Base-by-base conservation (phyloP, 2,113 vertebrate genomes). In the Lonchura striata region DNA sequence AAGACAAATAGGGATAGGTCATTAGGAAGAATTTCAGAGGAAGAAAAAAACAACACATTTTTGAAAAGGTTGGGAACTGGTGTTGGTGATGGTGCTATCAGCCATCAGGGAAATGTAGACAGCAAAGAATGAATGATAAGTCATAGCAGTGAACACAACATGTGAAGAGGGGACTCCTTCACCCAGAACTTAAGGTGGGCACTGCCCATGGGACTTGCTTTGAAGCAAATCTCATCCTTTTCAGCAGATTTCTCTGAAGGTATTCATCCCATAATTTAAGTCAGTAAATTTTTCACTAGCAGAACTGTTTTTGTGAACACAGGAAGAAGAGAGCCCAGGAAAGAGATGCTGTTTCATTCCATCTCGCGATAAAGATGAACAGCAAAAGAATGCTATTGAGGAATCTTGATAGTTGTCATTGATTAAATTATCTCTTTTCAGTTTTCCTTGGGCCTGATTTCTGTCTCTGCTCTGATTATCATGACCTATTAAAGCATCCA, bases 301-400 rank as follows among this genome's bases (percentile, higher is more conserved):
- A 63, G 33, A 54, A 70, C 44, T 75, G 2, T 10, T 37, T 80
- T 77, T 77, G 23, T 86, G 33, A 80, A 46, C 2, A 13, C 31
- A 20, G 28, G 37, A 59, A 44, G 13, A 35, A 52, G 31, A 13
- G 4, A 69, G 21, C 42, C 17, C 23, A 59, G 33, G 33, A 89
- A 63, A 39, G 69, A 56, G 54, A 68, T 24, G 13, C 19, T 33
- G 13, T 72, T 89, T 82, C 15, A 33, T 66, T 74, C 33, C 42
- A 15, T 69, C 68, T 74, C 75, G 85, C 0, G 0, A n/a, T 79
- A 31, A 82, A 89, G 49, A 30, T 41, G 56, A 81, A 18, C 78
- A 56, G 31, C 0, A 0, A 70, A 94, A 77, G 56, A 85, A 59
- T 15, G 39, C n/a, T 47, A 0, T 22, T 39, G 6, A 17, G 18